Evolutionary conservation across 2,797 vertebrate species (phyloP).

Genomic region (Netta rufina): DNA sequence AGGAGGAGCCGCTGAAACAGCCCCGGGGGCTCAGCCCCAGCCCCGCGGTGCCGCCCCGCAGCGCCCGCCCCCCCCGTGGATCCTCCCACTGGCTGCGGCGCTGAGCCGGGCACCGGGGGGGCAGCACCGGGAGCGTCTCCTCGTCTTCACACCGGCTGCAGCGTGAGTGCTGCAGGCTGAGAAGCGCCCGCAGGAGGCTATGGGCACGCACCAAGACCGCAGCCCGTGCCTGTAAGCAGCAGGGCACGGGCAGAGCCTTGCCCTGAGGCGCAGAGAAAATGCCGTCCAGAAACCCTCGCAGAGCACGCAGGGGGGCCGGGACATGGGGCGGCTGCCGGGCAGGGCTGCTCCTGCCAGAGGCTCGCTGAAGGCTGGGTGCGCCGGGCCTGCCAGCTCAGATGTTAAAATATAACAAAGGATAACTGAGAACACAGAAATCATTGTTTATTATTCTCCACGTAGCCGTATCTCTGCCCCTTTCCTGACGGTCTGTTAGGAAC

Average conservation of each 20-base stretch:
- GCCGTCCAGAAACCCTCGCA: not conserved
- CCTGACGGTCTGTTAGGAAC: not conserved
- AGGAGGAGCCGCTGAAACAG: too few relatives aligned
- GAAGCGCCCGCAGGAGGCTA: not conserved
- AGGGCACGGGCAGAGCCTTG: not conserved
- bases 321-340: not conserved
- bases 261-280: not conserved
- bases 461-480: not conserved
- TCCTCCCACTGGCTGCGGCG: too few relatives aligned
- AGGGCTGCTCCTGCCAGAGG: not conserved
- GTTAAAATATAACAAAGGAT: not conserved
- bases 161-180: not conserved
- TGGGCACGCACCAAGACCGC: not conserved
- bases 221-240: not conserved
- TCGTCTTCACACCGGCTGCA: not conserved
- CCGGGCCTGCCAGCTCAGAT: not conserved
- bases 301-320: not conserved
- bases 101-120: too few relatives aligned
- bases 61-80: too few relatives aligned
- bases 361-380: not conserved
- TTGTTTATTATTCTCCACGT: rapidly evolving
- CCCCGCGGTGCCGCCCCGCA: too few relatives aligned
- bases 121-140: not conserved
- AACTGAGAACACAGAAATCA: not conserved
- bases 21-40: too few relatives aligned